Conservation (phyloP, 1,140 invertebrate species). For the Listronotus oregonensis region DNA sequence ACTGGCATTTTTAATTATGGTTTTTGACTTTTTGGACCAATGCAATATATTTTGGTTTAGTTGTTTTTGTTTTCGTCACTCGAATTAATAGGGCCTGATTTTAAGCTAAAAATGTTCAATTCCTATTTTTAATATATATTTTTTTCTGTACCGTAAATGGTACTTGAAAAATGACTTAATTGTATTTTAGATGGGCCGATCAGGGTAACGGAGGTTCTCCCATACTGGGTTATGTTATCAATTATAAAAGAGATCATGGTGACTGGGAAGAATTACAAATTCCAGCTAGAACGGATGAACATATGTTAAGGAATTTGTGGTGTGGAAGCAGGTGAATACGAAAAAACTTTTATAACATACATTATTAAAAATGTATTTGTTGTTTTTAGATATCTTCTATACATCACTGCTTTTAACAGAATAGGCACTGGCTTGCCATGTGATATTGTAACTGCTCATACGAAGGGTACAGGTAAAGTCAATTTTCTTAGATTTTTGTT, state of each 20-base stretch:
- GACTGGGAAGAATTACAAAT: slow-evolving; percentile 88
- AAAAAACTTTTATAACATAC: no score
- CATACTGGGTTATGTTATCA: slow-evolving; percentile 80
- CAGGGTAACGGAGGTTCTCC: slow-evolving; percentile 73
- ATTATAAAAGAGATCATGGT: slow-evolving; percentile 85
- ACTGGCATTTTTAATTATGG: no score
- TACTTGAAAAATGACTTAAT: no score
- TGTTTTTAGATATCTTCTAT: slow-evolving; percentile 71
- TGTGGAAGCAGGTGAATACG: slow-evolving; percentile 82
- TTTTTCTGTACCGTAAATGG: no score
- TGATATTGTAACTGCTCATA: slow-evolving; percentile 81
- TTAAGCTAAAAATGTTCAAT: no score
- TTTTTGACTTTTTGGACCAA: no score
- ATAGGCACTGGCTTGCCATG: slow-evolving; percentile 87
- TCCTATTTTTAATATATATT: no score
- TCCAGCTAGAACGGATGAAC: slow-evolving; percentile 75
- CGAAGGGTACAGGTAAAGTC: slow-evolving; percentile 73
- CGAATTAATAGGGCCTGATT: no score
- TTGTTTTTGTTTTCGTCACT: no score
- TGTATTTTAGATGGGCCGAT: slow-evolving; percentile 57
- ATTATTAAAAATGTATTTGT: no score
- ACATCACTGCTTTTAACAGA: slow-evolving; percentile 86
- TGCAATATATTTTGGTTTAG: no score
- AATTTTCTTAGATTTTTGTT: no score
- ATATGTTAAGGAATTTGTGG: slow-evolving; percentile 79